phyloP scores from a whole-genome alignment of 2,797 vertebrate genomes.

The Etheostoma nigrum region DNA sequence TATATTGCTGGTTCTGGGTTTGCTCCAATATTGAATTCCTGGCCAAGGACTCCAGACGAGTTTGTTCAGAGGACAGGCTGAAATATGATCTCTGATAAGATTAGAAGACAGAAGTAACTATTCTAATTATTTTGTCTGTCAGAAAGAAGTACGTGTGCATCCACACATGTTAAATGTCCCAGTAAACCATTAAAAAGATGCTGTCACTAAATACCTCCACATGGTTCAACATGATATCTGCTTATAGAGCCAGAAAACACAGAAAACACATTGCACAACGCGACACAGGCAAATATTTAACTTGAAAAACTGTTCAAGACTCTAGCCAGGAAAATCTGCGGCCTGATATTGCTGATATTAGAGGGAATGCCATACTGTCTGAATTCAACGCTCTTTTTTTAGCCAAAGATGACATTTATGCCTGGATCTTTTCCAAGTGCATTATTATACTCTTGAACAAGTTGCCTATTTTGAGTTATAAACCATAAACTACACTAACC shows the following conservation, averaged over 20 bases:
- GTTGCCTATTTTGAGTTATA: background rate
- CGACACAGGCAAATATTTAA: constrained; percentile 3
- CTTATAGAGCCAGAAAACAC: constrained; percentile 39
- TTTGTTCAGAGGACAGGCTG: constrained; percentile 48
- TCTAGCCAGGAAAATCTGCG: constrained; percentile 47
- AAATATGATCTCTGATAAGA: constrained; percentile 46
- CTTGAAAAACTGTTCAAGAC: constrained; percentile 10
- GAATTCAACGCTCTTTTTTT: background rate
- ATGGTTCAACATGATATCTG: constrained; percentile 10
- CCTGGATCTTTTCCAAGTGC: background rate
- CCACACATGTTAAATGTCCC: constrained; percentile 12
- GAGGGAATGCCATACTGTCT: background rate
- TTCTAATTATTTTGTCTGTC: constrained; percentile 26
- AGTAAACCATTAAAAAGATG: constrained; percentile 12
- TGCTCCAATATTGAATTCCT: constrained; percentile 26
- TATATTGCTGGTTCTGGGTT: constrained; percentile 30
- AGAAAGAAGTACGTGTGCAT: constrained; percentile 6
- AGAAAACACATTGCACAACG: constrained; percentile 26
- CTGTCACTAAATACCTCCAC: background rate
- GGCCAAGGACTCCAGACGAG: constrained; percentile 29
- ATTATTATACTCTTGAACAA: background rate
- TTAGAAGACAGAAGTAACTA: constrained; percentile 17
- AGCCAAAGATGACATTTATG: constrained; percentile 19
- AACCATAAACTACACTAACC: background rate
- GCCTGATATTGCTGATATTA: background rate